phyloP scores from a whole-genome alignment of 2,113 vertebrate genomes.

The Alexandromys fortis region DNA sequence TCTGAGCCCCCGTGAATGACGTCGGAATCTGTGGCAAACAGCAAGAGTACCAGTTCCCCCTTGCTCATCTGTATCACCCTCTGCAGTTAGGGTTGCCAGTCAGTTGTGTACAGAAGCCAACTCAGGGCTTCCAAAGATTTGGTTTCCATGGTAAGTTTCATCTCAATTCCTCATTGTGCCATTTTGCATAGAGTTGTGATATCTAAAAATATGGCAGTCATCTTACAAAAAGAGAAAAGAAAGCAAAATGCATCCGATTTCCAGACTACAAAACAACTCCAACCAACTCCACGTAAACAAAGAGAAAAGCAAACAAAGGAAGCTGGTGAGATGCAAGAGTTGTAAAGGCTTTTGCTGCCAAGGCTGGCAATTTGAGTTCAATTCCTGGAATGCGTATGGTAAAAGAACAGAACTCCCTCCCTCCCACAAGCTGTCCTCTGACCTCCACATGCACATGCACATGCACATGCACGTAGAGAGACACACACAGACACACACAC shows the following conservation, averaged over 20 bases:
- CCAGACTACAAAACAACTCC: constrained; percentile 35
- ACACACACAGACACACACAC: background rate
- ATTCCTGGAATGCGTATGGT: too few species aligned
- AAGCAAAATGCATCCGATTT: background rate
- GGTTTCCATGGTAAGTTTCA: background rate
- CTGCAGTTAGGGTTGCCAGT: background rate
- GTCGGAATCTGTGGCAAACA: background rate
- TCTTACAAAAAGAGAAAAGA: background rate
- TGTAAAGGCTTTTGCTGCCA: background rate
- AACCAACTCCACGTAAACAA: constrained; percentile 1
- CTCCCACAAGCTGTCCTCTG: background rate
- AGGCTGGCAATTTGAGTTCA: background rate
- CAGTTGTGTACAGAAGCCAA: background rate
- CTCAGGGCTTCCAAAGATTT: background rate
- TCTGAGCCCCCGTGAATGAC: background rate
- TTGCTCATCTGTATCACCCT: background rate
- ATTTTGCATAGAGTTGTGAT: background rate
- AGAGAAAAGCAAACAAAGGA: background rate
- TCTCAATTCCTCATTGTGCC: background rate
- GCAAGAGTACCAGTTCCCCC: background rate
- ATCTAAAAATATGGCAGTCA: constrained; percentile 18
- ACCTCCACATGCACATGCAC: background rate
- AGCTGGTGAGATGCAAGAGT: background rate
- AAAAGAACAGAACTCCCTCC: background rate
- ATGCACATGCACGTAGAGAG: background rate